These are phyloP conservation scores for Eledona agricola DNA, from an alignment of 2,888 invertebrate species.

Conservation along the genomic window DNA sequence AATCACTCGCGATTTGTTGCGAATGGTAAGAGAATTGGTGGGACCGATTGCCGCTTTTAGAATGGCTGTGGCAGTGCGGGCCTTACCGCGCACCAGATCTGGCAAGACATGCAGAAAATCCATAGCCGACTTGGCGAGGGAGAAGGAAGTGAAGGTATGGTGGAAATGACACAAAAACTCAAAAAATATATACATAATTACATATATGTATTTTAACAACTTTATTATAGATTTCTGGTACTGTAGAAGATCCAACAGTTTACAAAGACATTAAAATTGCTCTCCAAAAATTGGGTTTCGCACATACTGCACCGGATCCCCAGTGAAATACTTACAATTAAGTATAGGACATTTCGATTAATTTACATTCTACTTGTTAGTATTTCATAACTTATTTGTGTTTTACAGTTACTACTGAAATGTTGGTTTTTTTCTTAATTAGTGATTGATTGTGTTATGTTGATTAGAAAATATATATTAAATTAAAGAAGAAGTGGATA, in stretches of 20 bases:
- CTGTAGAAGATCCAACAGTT: constrained; percentile 87
- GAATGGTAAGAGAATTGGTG: constrained; percentile 71
- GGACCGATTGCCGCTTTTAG: constrained; percentile 92
- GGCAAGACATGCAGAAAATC: constrained; percentile 83
- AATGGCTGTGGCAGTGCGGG: constrained; percentile 79
- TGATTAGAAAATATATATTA: background rate
- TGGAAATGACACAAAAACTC: constrained; percentile 71
- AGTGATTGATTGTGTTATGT: constrained; percentile 10
- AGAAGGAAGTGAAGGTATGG: constrained; percentile 77
- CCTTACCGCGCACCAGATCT: constrained; percentile 87
- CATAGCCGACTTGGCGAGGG: constrained; percentile 84
- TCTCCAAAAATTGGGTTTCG: constrained; percentile 79
- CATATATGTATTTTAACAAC: constrained; percentile 71
- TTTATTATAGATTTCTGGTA: constrained; percentile 73
- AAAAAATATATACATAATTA: background rate
- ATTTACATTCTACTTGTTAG: constrained; percentile 21
- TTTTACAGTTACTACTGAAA: constrained; percentile 12
- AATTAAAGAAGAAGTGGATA: constrained; percentile 1
- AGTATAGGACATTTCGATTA: constrained; percentile 20
- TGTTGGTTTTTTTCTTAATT: constrained; percentile 19
- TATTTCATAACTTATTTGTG: constrained; percentile 32
- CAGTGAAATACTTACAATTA: constrained; percentile 39
- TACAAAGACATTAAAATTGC: constrained; percentile 80
- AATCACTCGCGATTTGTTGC: constrained; percentile 67
- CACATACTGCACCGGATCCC: constrained; percentile 76